Evolutionary conservation across 2,888 invertebrate species (phyloP), one percentile per base, ranked within the genome.

Genomic region (Silvanus unidentatus): DNA sequence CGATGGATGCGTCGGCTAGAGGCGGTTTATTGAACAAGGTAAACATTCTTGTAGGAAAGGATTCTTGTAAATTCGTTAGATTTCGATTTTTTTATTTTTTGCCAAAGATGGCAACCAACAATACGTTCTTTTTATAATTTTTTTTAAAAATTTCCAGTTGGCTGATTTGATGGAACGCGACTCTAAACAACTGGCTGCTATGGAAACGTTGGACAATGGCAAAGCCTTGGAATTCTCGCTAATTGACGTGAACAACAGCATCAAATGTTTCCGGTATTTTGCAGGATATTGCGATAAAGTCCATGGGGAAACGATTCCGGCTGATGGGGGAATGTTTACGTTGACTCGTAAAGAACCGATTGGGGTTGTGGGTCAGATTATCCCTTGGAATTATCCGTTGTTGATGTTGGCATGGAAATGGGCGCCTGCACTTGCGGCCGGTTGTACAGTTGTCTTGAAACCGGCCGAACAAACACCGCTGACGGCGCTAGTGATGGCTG

Each of bases 271-370:
- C 13, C 74, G 78, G 47, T 88, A 88, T 62, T 88, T 86, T 68
- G 91, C 90, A 45, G 91, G 92, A 16, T 90, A 84, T 82, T 82
- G 86, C 39, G 92, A 93, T 68, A 93, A 94, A 72, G 84, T 86
- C 60, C 84, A 86, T 59, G 93, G 93, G 13, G 82, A 84, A 55
- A 89, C 88, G 1, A 85, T 92, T 53, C n/a, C n/a, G n/a, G n/a
- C 65, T 75, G 81, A 79, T 65, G 84, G 82, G 3, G 65, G 70
- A 8, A 73, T 73, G 47, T 73, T 88, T 54, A 71, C 81, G 1
- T 76, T 85, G 71, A 86, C 85, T 0, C 73, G 78, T 28, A 80
- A 82, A 58, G 86, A 88, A 63, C 87, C 88, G 1, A 74, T 88
- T 27, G 88, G 88, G 10, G 85, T 88, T 3, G 86, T 86, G 48